phyloP scores from a whole-genome alignment of 2,797 vertebrate species.

The Crotalus adamanteus region DNA sequence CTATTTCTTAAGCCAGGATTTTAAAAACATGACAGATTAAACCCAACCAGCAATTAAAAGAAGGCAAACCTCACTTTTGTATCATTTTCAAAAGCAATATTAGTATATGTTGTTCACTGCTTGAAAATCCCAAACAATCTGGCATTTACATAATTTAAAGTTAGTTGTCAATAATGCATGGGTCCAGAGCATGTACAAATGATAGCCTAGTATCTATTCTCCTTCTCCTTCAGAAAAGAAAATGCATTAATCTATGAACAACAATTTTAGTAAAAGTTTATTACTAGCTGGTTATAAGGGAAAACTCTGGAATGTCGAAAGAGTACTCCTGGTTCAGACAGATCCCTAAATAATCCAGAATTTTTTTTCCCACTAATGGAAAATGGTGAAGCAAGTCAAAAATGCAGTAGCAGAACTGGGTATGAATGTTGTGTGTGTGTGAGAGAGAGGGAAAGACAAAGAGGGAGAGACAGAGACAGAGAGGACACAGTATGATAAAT shows the following conservation, averaged over 20 bases:
- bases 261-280: neutral
- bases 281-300: neutral
- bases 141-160: neutral
- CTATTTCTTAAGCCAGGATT: neutral
- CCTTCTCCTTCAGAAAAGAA: neutral
- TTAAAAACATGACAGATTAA: neutral
- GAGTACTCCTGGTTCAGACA: neutral
- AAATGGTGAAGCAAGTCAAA: neutral
- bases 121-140: neutral
- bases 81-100: conserved; percentile 36
- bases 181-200: neutral
- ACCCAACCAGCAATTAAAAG: conserved; percentile 11
- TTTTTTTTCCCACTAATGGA: neutral
- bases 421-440: neutral
- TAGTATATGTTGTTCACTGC: neutral
- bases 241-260: neutral
- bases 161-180: neutral
- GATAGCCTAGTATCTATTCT: neutral
- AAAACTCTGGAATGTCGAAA: neutral
- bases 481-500: neutral
- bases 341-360: neutral
- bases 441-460: neutral
- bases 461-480: neutral
- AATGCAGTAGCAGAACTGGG: too few species aligned
- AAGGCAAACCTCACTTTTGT: conserved; percentile 27